Base-by-base conservation (phyloP, 2,797 vertebrate species). In the Falco concolor region DNA sequence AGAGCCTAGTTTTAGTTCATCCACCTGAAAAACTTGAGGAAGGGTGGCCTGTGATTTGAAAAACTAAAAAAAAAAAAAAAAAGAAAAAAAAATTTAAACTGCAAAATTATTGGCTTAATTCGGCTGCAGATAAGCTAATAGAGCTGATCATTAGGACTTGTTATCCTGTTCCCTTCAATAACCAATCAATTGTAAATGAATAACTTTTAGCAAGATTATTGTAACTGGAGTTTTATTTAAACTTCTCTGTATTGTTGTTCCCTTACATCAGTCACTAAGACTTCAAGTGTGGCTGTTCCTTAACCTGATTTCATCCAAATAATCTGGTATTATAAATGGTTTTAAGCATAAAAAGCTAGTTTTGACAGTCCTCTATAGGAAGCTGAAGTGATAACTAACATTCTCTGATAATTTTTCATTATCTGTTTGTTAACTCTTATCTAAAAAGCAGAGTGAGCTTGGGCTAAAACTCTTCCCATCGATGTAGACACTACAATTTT, bases 401-500 rank as follows among this genome's bases (percentile, higher is more conserved):
- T 73, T 88, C 56, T 47, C 27, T 86, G 61, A 13, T 74, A n/a
- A 14, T 34, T 81, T 88, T 84, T 61, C 5, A 2, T 45, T 52
- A 40, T 9, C 1, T 75, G 9, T 81, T 78, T 75, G 13, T 50
- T 72, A 68, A 36, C 9, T 83, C 52, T 27, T n/a, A 19, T 15
- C 72, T 81, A 32, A 45, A 59, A 90, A 78, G 49, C 32, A 75
- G 36, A 32, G 13, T 53, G 42, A 75, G 8, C 36, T 63, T 77
- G 52, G 69, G 23, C 57, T 87, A 52, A 47, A 86, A 10, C 24
- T 90, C 25, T 59, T 80, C 23, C 45, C 15, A n/a, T 74, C 0
- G 0, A 2, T 3, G 1, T 38, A 36, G 27, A 10, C 18, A 7
- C n/a, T n/a, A 4, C 36, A 42, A 12, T 81, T 45, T 53, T 75